phyloP scores from a whole-genome alignment of 2,797 vertebrate species.

The Argentina silus region DNA sequence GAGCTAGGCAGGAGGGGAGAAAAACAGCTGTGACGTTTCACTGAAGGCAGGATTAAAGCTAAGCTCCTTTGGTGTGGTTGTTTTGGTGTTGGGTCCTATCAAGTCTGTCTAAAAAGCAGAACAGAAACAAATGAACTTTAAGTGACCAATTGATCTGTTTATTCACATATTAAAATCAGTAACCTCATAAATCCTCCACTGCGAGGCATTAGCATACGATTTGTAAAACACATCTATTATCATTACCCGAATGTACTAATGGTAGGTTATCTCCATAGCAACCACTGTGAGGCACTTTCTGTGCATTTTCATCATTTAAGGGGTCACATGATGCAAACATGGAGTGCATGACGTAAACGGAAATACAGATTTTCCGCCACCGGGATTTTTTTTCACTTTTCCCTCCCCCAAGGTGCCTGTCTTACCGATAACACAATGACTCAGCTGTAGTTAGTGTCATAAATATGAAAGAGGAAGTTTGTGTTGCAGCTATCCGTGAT shows the following conservation, averaged over 20 bases:
- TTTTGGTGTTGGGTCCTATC: constrained; percentile 54
- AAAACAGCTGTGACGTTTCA: constrained; percentile 72
- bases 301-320: constrained; percentile 70
- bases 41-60: constrained; percentile 68
- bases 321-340: constrained; percentile 32
- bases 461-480: constrained; percentile 63
- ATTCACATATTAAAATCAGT: constrained; percentile 41
- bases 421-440: constrained; percentile 63
- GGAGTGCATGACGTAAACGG: constrained; percentile 69
- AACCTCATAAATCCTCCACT: constrained; percentile 58
- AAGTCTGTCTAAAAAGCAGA: constrained; percentile 51
- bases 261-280: constrained; percentile 73
- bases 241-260: constrained; percentile 53
- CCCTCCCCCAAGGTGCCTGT: constrained; percentile 56
- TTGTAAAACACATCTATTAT: constrained; percentile 53
- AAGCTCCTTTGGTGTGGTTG: constrained; percentile 69
- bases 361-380: constrained; percentile 46
- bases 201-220: constrained; percentile 58
- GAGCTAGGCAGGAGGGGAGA: constrained; percentile 58
- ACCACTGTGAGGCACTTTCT: constrained; percentile 58
- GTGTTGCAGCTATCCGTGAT: constrained; percentile 35
- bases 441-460: constrained; percentile 49
- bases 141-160: constrained; percentile 43
- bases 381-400: constrained; percentile 63
- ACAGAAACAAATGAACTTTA: constrained; percentile 47